These are phyloP conservation scores for Bugulina stolonifera DNA, from an alignment of 2,888 invertebrate genomes.

Conservation along the genomic window DNA sequence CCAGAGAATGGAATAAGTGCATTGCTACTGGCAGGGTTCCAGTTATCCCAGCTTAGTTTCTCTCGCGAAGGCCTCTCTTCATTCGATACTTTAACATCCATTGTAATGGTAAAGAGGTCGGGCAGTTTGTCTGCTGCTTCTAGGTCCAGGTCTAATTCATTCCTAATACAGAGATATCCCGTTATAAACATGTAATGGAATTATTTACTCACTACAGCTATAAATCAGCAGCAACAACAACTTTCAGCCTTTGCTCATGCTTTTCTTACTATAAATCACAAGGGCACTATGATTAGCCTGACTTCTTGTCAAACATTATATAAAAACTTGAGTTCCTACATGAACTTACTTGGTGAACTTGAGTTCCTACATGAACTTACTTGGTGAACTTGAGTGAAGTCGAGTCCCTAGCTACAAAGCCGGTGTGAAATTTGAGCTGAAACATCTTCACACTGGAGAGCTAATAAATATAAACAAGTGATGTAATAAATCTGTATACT, in stretches of 20 bases:
- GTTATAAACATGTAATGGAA: too few species aligned
- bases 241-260: too few species aligned
- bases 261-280: too few species aligned
- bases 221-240: too few species aligned
- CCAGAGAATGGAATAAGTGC: slow-evolving; percentile 22
- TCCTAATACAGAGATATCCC: not conserved
- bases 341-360: slow-evolving; percentile 60
- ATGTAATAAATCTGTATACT: too few species aligned
- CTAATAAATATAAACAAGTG: slow-evolving; percentile 40
- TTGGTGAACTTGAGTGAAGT: slow-evolving; percentile 69
- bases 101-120: not conserved
- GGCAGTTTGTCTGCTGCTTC: slow-evolving; percentile 21
- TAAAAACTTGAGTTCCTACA: too few species aligned
- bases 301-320: too few species aligned
- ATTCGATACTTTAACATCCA: slow-evolving; percentile 18
- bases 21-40: slow-evolving; percentile 9
- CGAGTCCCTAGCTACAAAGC: slow-evolving; percentile 70
- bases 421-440: slow-evolving; percentile 81
- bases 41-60: slow-evolving; percentile 19
- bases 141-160: slow-evolving; percentile 7
- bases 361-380: too few species aligned
- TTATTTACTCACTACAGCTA: too few species aligned
- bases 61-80: slow-evolving; percentile 7
- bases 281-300: too few species aligned
- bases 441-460: slow-evolving; percentile 72